Conservation (phyloP, 2,888 invertebrate genomes). For the Hirtodrosophila confusa region DNA sequence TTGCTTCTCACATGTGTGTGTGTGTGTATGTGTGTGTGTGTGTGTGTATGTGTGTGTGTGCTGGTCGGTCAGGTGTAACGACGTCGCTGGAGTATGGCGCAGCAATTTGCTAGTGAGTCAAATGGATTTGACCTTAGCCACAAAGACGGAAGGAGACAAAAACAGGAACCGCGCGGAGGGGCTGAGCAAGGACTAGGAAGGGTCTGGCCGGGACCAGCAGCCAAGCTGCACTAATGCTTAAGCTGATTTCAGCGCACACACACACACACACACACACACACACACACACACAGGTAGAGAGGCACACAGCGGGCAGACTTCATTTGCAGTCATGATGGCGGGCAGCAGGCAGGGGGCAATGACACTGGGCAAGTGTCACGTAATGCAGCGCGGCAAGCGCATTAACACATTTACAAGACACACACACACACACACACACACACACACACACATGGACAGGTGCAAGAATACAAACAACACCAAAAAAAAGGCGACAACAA, state of each 20-base stretch:
- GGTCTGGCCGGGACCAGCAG: conserved; percentile 56
- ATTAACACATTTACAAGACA: conserved; percentile 65
- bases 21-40: conserved; percentile 6
- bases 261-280: conserved; percentile 12
- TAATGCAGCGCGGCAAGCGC: conserved; percentile 66
- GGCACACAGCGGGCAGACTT: conserved; percentile 56
- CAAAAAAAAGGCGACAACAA: conserved; percentile 30
- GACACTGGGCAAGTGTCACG: conserved; percentile 60
- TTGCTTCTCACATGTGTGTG: conserved; percentile 13
- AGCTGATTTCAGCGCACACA: conserved; percentile 69
- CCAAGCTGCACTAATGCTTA: conserved; percentile 67
- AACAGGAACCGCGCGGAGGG: conserved; percentile 1
- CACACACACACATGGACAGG: conserved; percentile 26
- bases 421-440: conserved; percentile 26
- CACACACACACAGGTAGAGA: conserved; percentile 5
- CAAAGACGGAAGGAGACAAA: conserved; percentile 46
- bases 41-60: conserved; percentile 21
- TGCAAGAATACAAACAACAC: conserved; percentile 17
- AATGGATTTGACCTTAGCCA: conserved; percentile 78
- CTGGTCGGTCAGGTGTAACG: conserved; percentile 71
- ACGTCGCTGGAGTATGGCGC: conserved; percentile 59
- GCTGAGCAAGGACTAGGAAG: not conserved
- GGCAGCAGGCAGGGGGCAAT: not conserved
- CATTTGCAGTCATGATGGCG: conserved; percentile 51
- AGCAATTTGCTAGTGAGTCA: conserved; percentile 78